phyloP scores from a whole-genome alignment of 2,888 invertebrate genomes.

The Nesidiocoris tenuis region DNA sequence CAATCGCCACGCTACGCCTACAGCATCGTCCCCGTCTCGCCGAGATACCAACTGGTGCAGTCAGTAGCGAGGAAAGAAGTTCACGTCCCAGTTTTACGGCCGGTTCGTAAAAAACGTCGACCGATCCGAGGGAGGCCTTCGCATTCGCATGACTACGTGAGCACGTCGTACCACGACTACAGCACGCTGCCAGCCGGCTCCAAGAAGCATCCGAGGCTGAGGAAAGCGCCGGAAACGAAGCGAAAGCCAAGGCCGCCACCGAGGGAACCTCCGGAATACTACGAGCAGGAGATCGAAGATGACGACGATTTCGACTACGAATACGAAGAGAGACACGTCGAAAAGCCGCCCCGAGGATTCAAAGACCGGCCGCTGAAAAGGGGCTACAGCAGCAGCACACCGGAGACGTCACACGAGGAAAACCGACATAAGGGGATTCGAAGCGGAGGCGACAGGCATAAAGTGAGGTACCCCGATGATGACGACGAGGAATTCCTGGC shows the following conservation, averaged over 20 bases:
- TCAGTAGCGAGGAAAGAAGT: slow-evolving; percentile 42
- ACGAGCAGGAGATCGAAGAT: slow-evolving; percentile 47
- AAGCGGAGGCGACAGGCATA: background rate
- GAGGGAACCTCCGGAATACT: slow-evolving; percentile 38
- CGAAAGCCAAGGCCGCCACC: slow-evolving; percentile 28
- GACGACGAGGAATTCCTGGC: slow-evolving; percentile 49
- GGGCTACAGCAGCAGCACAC: slow-evolving; percentile 17
- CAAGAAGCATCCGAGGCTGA: slow-evolving; percentile 26
- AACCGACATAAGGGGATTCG: background rate
- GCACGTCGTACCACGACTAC: slow-evolving; percentile 35
- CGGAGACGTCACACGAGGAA: slow-evolving; percentile 1
- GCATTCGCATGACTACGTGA: slow-evolving; percentile 27
- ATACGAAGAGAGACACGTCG: slow-evolving; percentile 45
- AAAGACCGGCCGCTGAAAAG: slow-evolving; percentile 19
- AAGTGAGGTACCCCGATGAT: slow-evolving; percentile 39
- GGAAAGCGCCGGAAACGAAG: slow-evolving; percentile 29
- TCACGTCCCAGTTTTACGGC: slow-evolving; percentile 32
- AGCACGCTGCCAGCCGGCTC: slow-evolving; percentile 6
- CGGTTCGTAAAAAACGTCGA: slow-evolving; percentile 36
- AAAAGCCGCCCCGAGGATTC: slow-evolving; percentile 1
- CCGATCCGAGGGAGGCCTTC: slow-evolving; percentile 34
- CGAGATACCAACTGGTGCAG: slow-evolving; percentile 43
- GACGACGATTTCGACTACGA: slow-evolving; percentile 44
- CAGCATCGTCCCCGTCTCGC: slow-evolving; percentile 46
- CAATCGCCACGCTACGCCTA: slow-evolving; percentile 46